These are phyloP conservation scores for Drosophila ezoana DNA, from an alignment of 2,888 invertebrate species.

Conservation along the genomic window DNA sequence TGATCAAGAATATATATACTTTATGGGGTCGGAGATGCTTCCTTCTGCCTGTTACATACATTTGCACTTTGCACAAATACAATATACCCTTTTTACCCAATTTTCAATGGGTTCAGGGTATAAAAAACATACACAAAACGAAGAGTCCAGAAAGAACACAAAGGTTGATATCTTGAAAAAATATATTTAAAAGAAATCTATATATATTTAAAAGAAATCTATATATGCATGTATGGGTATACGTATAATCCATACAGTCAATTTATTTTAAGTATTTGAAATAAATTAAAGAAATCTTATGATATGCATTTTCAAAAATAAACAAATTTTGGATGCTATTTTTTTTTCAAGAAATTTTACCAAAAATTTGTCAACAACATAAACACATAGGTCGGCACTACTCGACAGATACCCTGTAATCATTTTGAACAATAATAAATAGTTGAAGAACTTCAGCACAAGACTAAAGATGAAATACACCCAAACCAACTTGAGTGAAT, in stretches of 20 bases:
- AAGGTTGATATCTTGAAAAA: background rate
- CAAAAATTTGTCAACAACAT: background rate
- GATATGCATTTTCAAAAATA: conserved; percentile 42
- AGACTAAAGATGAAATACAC: background rate
- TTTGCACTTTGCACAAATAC: no score
- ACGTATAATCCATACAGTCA: background rate
- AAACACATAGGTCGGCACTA: background rate
- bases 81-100: no score
- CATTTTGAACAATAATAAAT: background rate
- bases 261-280: no score
- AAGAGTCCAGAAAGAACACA: background rate
- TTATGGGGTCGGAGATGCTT: no score
- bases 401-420: conserved; percentile 15
- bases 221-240: background rate
- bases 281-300: conserved; percentile 17
- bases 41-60: no score
- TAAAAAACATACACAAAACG: background rate
- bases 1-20: no score
- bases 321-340: conserved; percentile 42
- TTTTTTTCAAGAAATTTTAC: conserved; percentile 1
- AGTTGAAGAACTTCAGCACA: background rate
- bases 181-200: background rate
- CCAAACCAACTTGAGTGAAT: background rate
- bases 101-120: no score
- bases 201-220: background rate